Conservation (phyloP, 2,888 invertebrate species). For the Drosophila flavopinicola region DNA sequence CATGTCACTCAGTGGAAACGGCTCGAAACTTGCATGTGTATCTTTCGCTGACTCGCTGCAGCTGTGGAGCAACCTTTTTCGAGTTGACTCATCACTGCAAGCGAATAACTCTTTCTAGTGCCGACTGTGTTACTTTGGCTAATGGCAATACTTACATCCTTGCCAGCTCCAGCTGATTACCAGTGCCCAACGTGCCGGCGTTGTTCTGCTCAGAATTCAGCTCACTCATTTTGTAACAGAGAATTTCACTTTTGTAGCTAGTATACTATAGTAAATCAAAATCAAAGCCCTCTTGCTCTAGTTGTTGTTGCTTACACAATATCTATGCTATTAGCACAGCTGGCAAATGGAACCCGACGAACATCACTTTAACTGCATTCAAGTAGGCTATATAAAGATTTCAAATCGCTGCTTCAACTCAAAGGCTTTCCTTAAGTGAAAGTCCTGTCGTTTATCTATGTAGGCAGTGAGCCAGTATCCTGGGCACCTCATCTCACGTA, state of each 20-base stretch:
- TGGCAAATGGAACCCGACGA: slow-evolving; percentile 34
- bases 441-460: slow-evolving; percentile 55
- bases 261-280: slow-evolving; percentile 14
- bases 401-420: slow-evolving; percentile 49
- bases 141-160: slow-evolving; percentile 1
- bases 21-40: background rate
- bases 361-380: slow-evolving; percentile 64
- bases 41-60: background rate
- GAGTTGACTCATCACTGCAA: slow-evolving; percentile 14
- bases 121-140: background rate
- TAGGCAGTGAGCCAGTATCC: slow-evolving; percentile 5
- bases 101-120: background rate
- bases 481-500: slow-evolving; percentile 50
- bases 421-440: slow-evolving; percentile 50
- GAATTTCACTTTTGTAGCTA: slow-evolving; percentile 17
- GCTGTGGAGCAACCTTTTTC: background rate
- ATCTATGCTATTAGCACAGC: slow-evolving; percentile 51
- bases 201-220: background rate
- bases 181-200: no score
- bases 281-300: slow-evolving; percentile 18
- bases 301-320: slow-evolving; percentile 40
- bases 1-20: slow-evolving; percentile 13
- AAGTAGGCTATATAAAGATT: slow-evolving; percentile 36
- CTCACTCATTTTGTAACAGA: slow-evolving; percentile 2
- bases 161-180: background rate